Evolutionary conservation across 1,140 invertebrate species (phyloP).

Genomic region (Ridgeia piscesae): DNA sequence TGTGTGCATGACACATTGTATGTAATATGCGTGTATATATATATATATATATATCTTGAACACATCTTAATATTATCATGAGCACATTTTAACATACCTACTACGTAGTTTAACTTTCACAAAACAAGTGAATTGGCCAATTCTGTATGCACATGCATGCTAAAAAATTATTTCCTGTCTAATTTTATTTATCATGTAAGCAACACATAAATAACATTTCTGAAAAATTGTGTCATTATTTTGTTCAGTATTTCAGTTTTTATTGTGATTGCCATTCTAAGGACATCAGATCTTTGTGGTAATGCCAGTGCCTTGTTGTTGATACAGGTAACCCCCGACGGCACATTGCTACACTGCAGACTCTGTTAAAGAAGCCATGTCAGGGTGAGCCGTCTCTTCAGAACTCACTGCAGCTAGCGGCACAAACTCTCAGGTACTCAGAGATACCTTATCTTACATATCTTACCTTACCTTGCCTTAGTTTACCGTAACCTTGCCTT

Average conservation of each 20-base stretch:
- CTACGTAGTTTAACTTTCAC: neutral
- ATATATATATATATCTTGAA: neutral
- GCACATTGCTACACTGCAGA: conserved; percentile 57
- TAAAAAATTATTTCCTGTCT: neutral
- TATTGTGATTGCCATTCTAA: neutral
- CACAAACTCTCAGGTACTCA: conserved; percentile 71
- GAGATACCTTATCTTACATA: too few relatives aligned
- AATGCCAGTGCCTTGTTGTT: neutral
- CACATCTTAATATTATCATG: neutral
- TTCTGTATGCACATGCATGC: neutral
- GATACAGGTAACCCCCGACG: conserved; percentile 58
- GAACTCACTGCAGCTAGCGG: conserved; percentile 87
- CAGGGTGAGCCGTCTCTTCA: conserved; percentile 91
- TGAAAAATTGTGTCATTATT: neutral
- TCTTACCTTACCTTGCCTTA: too few relatives aligned
- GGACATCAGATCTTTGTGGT: neutral
- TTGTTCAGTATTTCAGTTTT: neutral
- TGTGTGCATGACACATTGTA: neutral
- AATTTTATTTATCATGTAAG: neutral
- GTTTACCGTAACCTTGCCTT: too few relatives aligned
- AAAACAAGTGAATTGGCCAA: neutral
- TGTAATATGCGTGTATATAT: neutral
- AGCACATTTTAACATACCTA: neutral
- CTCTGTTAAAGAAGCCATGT: conserved; percentile 55
- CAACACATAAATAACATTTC: too few relatives aligned